Evolutionary conservation across 2,797 vertebrate genomes (phyloP), one percentile per base, ranked within the genome.

Genomic region (Xyrichtys novacula): DNA sequence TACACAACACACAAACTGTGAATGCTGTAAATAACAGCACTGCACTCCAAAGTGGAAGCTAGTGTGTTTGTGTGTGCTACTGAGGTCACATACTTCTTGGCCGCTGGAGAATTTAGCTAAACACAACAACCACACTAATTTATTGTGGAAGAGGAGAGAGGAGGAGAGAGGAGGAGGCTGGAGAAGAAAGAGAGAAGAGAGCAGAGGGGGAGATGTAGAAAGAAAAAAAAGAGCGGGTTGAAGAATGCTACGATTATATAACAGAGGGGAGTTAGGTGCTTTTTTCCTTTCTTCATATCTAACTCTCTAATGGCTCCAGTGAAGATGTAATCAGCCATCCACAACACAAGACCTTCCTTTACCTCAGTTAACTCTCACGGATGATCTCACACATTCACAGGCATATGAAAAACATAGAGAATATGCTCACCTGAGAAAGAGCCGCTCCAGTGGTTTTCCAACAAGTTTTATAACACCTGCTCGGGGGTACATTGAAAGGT

Each of bases 161-260:
- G n/a, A 40, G 65, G 74, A 62, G 47, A 71, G 48, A 69, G 76
- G 58, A 39, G 44, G 42, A 16, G n/a, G 40, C 31, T 31, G 20
- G 47, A 34, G 48, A 31, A 23, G 26, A 25, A 17, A 20, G 19
- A 26, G 15, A 23, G 38, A 28, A 31, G 23, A 17, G 28, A 47
- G n/a, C n/a, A 75, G 38, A 31, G 11, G 61, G 64, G 28, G 42
- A 38, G 59, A 46, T 19, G 42, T 56, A 17, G 38, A 2, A 17
- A 28, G 44, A n/a, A 40, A 17, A 32, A 71, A 54, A 59, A 59
- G 34, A 34, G 54, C 12, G 23, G 19, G 54, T 44, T 73, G 49
- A 85, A 70, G 74, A 86, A 78, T 73, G 53, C 40, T 42, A 32
- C 5, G 20, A n/a, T 88, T 87, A 88, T 71, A 73, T 83, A 90